phyloP scores from a whole-genome alignment of 1,140 invertebrate species.

The Mya arenaria region DNA sequence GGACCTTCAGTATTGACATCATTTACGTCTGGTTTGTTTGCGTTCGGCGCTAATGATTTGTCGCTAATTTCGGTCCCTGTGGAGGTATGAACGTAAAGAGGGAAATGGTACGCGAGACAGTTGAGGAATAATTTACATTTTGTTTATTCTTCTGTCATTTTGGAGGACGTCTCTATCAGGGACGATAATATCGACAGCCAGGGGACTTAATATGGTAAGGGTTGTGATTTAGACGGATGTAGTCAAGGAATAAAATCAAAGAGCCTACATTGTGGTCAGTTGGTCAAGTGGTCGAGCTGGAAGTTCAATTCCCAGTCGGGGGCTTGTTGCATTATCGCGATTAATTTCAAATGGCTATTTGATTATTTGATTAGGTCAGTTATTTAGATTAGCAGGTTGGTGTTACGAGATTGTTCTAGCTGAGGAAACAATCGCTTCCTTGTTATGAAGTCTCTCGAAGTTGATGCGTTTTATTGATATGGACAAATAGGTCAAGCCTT shows the following conservation, averaged over 20 bases:
- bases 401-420: too few species aligned
- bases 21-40: conserved; percentile 55
- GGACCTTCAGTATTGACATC: conserved; percentile 31
- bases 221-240: too few species aligned
- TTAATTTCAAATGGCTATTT: not conserved
- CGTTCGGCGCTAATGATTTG: conserved; percentile 47
- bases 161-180: conserved; percentile 10
- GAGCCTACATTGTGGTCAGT: too few species aligned
- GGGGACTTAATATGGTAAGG: too few species aligned
- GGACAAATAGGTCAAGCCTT: too few species aligned
- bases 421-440: too few species aligned
- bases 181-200: too few species aligned
- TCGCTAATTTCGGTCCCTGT: conserved; percentile 44
- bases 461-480: too few species aligned
- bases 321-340: not conserved
- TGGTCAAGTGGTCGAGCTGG: too few species aligned
- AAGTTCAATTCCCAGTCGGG: conserved; percentile 42
- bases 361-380: not conserved
- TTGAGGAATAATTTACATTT: conserved; percentile 48
- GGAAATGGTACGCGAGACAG: not conserved
- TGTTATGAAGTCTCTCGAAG: too few species aligned
- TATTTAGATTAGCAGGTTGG: too few species aligned
- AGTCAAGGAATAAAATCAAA: too few species aligned
- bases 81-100: conserved; percentile 28
- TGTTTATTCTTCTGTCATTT: conserved; percentile 50